Evolutionary conservation across 2,888 invertebrate species (phyloP).

Genomic region (Cephus spinipes): DNA sequence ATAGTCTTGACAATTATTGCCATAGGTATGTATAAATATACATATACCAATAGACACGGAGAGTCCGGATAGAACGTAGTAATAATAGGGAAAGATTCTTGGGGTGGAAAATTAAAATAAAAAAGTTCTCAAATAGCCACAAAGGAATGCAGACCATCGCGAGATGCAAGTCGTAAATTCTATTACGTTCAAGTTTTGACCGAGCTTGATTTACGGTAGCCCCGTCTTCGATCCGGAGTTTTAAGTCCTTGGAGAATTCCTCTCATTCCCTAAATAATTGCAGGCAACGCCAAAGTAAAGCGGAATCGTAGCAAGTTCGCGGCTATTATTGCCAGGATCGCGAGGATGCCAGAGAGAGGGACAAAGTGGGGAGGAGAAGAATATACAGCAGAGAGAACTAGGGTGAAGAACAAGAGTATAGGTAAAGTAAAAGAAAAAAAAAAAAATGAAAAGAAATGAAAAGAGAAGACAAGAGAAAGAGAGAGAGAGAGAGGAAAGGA

Average conservation of each 20-base stretch:
- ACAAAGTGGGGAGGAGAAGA: neutral
- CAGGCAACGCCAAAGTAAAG: constrained; percentile 32
- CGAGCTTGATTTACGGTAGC: neutral
- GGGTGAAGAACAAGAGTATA: neutral
- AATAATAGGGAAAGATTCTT: neutral
- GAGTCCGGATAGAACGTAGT: neutral
- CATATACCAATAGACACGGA: neutral
- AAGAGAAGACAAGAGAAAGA: constrained; percentile 12
- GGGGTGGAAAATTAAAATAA: neutral
- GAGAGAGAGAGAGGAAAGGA: constrained; percentile 9
- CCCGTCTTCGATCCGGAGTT: neutral
- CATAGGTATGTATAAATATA: neutral
- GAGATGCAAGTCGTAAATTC: neutral
- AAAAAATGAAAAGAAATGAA: neutral
- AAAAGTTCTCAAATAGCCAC: neutral
- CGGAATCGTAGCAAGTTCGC: constrained; percentile 45
- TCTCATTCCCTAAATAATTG: constrained; percentile 50
- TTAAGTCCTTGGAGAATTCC: constrained; percentile 34
- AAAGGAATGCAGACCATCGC: neutral
- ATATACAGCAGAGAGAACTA: neutral
- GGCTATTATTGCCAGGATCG: constrained; percentile 53
- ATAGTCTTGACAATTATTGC: neutral
- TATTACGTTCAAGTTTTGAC: neutral
- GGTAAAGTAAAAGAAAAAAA: neutral
- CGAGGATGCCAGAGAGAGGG: constrained; percentile 35